These are phyloP conservation scores for Pentamera pediparva DNA, from an alignment of 53 echinoderm and acorn worm genomes.

Conservation along the genomic window DNA sequence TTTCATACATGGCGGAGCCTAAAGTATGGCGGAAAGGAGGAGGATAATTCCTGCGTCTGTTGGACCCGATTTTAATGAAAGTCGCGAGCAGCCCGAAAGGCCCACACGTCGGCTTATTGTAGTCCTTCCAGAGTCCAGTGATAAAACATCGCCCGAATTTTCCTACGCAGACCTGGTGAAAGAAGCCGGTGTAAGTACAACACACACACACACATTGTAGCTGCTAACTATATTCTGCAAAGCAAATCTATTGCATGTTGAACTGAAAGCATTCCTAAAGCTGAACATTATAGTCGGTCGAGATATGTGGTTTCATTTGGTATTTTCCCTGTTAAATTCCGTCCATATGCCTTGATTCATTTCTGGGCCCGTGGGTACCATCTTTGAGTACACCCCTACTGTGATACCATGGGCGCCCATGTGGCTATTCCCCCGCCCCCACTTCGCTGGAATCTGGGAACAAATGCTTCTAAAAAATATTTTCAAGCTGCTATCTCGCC, in stretches of 20 bases:
- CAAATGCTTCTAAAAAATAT: neutral
- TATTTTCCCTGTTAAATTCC: neutral
- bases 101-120: slow-evolving; percentile 77
- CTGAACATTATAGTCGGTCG: neutral
- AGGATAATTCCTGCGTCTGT: slow-evolving; percentile 98
- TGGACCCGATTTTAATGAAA: slow-evolving; percentile 73
- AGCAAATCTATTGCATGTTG: slow-evolving; percentile 29
- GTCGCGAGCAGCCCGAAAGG: slow-evolving; percentile 60
- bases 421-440: neutral
- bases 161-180: slow-evolving; percentile 83
- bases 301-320: slow-evolving; percentile 8
- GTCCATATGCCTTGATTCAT: neutral
- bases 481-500: neutral
- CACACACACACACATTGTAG: no score
- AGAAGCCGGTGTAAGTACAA: slow-evolving; percentile 96
- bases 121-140: slow-evolving; percentile 82
- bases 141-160: slow-evolving; percentile 87
- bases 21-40: slow-evolving; percentile 94
- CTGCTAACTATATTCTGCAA: neutral
- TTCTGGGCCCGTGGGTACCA: neutral
- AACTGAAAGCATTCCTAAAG: slow-evolving; percentile 30
- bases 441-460: neutral
- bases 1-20: slow-evolving; percentile 32
- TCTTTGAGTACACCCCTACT: neutral
- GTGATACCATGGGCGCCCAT: neutral